Evolutionary conservation across 2,888 invertebrate genomes (phyloP), one percentile per base, ranked within the genome.

Genomic region (Phania funesta): DNA sequence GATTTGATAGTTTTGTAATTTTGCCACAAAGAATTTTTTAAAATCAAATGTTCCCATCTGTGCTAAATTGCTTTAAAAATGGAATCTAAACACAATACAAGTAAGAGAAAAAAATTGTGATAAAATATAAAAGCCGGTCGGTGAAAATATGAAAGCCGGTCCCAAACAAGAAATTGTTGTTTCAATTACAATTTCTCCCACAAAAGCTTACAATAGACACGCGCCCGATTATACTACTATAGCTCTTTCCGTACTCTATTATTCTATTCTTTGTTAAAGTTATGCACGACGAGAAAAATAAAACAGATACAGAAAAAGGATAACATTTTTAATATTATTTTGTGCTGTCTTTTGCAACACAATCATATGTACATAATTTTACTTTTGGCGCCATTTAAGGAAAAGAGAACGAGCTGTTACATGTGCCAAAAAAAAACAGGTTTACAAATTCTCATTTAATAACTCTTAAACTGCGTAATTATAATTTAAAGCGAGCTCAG

Each of bases 321-420:
- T 26, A 46, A 32, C 16, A 16, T 18, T 44, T 54, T 24, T 13
- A 18, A 11, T 56, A 22, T 1, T 24, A n/a, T n/a, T 54, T 6
- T 54, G 18, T 32, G 8, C 18, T 26, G 13, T 16, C 52, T 26
- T 44, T 64, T 38, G 24, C 50, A 18, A 50, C 44, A 65, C 65
- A 74, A n/a, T n/a, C 74, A 56, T 24, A 50, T 41, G 13, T 18
- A 75, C 41, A 32, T 50, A 20, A 38, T 38, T 41, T 48, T n/a
- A n/a, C n/a, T n/a, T 64, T 58, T 67, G 75, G 75, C 75, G 75
- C 67, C 56, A 67, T 50, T 67, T 32, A 29, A 20, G 16, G 22
- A 11, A 11, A 58, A 24, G 56, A 54, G 67, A 22, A 16, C 24
- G 13, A 35, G 32, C 22, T 44, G 3, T 0, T 22, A n/a, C 16